phyloP scores from a whole-genome alignment of 2,797 vertebrate species.

The Telmatherina bonti region DNA sequence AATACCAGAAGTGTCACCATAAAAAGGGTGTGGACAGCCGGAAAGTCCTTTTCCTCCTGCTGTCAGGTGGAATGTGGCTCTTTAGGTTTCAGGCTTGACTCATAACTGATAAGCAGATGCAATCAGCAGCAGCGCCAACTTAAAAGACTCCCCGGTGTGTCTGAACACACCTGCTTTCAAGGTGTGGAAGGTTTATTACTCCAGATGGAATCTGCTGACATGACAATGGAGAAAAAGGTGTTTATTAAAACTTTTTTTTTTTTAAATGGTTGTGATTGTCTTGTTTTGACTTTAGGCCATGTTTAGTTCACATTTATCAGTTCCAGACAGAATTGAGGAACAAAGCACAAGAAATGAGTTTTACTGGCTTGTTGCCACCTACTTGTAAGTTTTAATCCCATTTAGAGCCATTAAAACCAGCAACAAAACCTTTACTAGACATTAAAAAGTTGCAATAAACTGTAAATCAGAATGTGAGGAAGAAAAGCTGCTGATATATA shows the following conservation, averaged over 20 bases:
- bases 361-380: conserved; percentile 25
- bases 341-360: conserved; percentile 21
- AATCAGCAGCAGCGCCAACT: conserved; percentile 30
- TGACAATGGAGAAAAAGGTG: not conserved
- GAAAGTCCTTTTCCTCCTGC: conserved; percentile 71
- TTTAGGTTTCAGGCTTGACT: conserved; percentile 52
- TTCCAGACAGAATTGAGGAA: conserved; percentile 9
- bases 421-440: too few species aligned
- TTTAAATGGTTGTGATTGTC: not conserved
- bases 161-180: conserved; percentile 55
- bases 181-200: conserved; percentile 40
- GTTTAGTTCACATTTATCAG: not conserved
- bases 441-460: not conserved
- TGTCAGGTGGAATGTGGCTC: conserved; percentile 72
- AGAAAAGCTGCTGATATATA: not conserved
- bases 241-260: not conserved
- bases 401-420: not conserved
- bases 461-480: not conserved
- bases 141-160: conserved; percentile 35
- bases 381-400: too few species aligned
- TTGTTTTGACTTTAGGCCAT: not conserved
- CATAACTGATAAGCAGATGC: conserved; percentile 61
- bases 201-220: not conserved
- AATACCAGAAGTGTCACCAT: conserved; percentile 34
- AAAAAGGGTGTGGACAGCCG: conserved; percentile 50